Conservation (phyloP, 1,140 invertebrate species). For the Macrotrachela quadricornifera region DNA sequence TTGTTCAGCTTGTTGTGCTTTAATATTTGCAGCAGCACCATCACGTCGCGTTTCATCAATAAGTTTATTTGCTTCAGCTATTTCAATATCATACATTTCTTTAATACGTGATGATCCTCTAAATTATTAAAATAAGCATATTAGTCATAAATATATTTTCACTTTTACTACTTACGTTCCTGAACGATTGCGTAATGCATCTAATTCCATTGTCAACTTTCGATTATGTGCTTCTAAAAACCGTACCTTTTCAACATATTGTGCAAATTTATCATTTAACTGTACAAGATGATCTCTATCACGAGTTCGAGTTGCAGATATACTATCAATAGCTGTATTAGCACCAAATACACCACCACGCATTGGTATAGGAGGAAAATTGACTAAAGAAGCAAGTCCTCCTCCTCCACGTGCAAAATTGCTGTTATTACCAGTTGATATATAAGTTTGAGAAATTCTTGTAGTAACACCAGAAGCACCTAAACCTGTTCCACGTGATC, state of each 20-base stretch:
- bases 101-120: slow-evolving; percentile 29
- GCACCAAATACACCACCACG: background rate
- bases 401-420: background rate
- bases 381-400: background rate
- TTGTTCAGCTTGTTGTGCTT: slow-evolving; percentile 13
- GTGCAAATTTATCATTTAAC: slow-evolving; percentile 32
- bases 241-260: slow-evolving; percentile 34
- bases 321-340: background rate
- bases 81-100: slow-evolving; percentile 32
- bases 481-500: too few species aligned
- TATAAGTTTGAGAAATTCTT: too few species aligned
- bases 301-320: background rate
- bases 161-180: slow-evolving; percentile 18
- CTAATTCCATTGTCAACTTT: slow-evolving; percentile 30
- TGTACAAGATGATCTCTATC: slow-evolving; percentile 34
- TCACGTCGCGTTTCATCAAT: slow-evolving; percentile 22
- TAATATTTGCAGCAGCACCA: slow-evolving; percentile 19
- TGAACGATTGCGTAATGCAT: slow-evolving; percentile 28
- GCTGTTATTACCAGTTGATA: background rate
- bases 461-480: too few species aligned
- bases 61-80: slow-evolving; percentile 21
- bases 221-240: slow-evolving; percentile 35
- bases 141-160: too few species aligned
- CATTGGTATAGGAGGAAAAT: background rate
- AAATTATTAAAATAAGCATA: too few species aligned